Evolutionary conservation across 2,113 vertebrate species (phyloP).

Genomic region (Falco punctatus): DNA sequence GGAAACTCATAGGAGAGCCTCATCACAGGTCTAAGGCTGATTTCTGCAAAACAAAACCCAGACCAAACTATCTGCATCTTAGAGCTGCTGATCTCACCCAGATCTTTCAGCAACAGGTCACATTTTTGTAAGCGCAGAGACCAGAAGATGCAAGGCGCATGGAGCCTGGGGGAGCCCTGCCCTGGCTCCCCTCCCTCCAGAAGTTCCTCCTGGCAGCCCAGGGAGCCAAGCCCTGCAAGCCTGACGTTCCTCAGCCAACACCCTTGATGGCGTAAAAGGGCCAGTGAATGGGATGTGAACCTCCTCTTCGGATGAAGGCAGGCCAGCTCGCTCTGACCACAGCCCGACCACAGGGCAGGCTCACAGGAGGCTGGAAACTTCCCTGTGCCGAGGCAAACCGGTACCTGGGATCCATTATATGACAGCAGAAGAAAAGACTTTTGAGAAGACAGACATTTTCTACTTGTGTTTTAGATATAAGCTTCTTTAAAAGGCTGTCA

Average conservation of each 20-base stretch:
- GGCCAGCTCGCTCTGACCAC: neutral
- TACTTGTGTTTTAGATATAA: neutral
- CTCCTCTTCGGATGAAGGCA: neutral
- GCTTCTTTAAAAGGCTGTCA: neutral
- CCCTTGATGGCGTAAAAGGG: neutral
- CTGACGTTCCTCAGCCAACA: neutral
- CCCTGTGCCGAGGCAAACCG: neutral
- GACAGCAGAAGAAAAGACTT: neutral
- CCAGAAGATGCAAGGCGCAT: neutral
- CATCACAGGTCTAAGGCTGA: neutral
- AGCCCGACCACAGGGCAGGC: neutral
- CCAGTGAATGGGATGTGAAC: neutral
- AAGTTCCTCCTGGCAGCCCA: neutral
- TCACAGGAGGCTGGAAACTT: neutral
- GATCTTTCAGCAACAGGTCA: neutral
- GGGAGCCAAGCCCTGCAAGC: neutral
- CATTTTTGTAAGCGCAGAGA: neutral
- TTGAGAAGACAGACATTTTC: neutral
- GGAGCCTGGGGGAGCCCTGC: neutral
- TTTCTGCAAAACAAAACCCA: neutral
- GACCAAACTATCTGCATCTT: neutral
- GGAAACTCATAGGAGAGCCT: neutral
- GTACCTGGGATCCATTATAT: neutral
- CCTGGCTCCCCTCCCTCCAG: neutral
- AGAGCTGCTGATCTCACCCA: neutral